Percentiles rank a stretch among this genome's conserved stretches.
Evolutionary conservation across 2,888 invertebrate species (phyloP).

Genomic region (Acanthacorydalis orientalis): DNA sequence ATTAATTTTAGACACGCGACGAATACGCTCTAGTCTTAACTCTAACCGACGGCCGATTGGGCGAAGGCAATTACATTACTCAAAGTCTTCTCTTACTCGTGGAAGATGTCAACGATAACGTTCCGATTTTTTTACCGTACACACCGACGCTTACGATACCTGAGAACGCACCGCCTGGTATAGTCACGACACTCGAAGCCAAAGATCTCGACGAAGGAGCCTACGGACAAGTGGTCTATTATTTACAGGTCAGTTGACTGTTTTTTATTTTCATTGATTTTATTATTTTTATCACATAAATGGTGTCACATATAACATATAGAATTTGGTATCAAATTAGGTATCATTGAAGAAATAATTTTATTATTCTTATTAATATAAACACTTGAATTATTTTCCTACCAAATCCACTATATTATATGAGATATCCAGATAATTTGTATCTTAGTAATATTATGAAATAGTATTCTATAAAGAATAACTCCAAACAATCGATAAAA

Average conservation of each 20-base stretch:
- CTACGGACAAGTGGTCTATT: slow-evolving; percentile 81
- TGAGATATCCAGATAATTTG: too few species aligned
- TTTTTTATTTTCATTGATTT: neutral
- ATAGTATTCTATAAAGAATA: too few species aligned
- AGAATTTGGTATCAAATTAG: too few species aligned
- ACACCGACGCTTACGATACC: slow-evolving; percentile 64
- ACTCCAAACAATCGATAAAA: neutral
- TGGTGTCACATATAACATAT: too few species aligned
- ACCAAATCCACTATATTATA: too few species aligned
- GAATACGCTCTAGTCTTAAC: slow-evolving; percentile 81
- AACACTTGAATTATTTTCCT: too few species aligned
- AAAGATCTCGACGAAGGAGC: slow-evolving; percentile 82
- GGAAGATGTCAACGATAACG: slow-evolving; percentile 86
- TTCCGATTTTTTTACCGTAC: slow-evolving; percentile 73
- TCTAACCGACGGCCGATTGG: slow-evolving; percentile 72
- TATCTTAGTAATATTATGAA: too few species aligned
- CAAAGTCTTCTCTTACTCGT: slow-evolving; percentile 77
- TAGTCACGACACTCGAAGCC: slow-evolving; percentile 68
- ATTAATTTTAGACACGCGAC: slow-evolving; percentile 49
- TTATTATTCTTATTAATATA: too few species aligned
- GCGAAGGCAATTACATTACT: slow-evolving; percentile 74
- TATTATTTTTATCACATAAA: too few species aligned
- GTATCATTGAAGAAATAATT: too few species aligned
- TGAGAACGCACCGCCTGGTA: slow-evolving; percentile 61
- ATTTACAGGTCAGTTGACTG: slow-evolving; percentile 29